phyloP scores from a whole-genome alignment of 2,888 invertebrate species.

The Gandaritis pyraliata region DNA sequence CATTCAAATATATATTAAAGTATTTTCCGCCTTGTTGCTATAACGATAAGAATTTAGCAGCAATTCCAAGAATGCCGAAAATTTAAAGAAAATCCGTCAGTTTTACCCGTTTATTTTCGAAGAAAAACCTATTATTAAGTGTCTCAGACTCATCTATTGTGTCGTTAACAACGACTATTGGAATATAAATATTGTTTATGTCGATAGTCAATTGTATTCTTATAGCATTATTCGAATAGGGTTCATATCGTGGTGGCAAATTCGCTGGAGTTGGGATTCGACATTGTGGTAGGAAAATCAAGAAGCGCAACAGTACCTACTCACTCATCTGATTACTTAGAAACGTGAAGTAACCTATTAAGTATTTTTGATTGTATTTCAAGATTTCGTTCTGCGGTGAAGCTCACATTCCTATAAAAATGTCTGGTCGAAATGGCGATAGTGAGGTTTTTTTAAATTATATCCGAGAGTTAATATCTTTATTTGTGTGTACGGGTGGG shows the following conservation, averaged over 20 bases:
- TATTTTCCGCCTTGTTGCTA: background rate
- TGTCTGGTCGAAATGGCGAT: too few relatives aligned
- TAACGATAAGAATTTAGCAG: constrained; percentile 2
- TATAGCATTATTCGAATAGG: constrained; percentile 41
- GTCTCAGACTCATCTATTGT: constrained; percentile 25
- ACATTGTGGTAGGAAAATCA: constrained; percentile 19
- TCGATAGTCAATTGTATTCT: constrained; percentile 31
- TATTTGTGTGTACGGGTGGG: too few relatives aligned
- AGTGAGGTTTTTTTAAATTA: too few relatives aligned
- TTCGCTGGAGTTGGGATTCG: constrained; percentile 12
- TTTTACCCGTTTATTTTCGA: constrained; percentile 21
- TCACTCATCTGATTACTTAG: too few relatives aligned
- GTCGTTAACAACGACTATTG: constrained; percentile 26
- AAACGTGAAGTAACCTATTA: too few relatives aligned
- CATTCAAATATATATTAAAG: background rate
- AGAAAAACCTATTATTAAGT: constrained; percentile 17
- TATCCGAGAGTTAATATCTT: background rate
- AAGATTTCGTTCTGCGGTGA: too few relatives aligned
- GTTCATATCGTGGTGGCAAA: constrained; percentile 45
- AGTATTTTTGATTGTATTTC: too few relatives aligned
- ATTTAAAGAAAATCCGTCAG: constrained; percentile 16
- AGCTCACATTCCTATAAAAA: too few relatives aligned
- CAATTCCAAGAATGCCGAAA: constrained; percentile 9
- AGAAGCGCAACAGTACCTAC: constrained; percentile 17
- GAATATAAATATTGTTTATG: constrained; percentile 25